Conservation (phyloP, 2,113 vertebrate species). For the Coryphaenoides rupestris region DNA sequence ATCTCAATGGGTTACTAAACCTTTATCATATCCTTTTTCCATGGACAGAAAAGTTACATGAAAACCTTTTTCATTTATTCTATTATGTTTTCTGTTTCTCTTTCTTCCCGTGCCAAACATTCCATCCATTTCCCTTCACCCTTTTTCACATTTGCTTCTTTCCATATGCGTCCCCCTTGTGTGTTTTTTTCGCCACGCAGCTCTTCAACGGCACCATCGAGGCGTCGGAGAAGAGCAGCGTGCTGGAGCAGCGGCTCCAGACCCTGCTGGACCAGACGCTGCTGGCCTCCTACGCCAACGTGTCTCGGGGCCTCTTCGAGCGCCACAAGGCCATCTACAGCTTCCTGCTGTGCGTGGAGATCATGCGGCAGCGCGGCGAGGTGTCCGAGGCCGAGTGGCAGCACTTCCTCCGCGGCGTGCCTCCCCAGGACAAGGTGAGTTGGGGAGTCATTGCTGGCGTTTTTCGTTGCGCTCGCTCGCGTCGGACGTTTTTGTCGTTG, state of each 20-base stretch:
- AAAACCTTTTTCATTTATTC: no score
- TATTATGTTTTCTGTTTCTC: no score
- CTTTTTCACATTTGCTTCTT: no score
- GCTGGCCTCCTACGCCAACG: conserved; percentile 62
- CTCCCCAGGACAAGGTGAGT: conserved; percentile 47
- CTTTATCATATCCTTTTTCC: no score
- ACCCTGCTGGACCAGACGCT: conserved; percentile 71
- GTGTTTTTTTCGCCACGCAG: conserved; percentile 42
- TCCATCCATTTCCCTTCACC: no score
- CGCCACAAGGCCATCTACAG: conserved; percentile 80
- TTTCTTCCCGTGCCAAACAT: no score
- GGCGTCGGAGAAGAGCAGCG: conserved; percentile 55
- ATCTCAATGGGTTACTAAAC: no score
- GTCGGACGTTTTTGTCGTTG: neutral
- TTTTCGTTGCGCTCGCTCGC: no score
- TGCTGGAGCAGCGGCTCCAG: conserved; percentile 68
- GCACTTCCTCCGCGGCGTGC: conserved; percentile 70
- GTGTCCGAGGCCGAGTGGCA: conserved; percentile 74
- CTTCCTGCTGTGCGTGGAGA: conserved; percentile 78
- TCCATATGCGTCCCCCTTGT: neutral
- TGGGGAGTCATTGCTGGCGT: neutral
- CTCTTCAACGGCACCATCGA: conserved; percentile 78
- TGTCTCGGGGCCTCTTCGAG: conserved; percentile 77
- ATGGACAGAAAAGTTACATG: no score
- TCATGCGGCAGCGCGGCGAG: conserved; percentile 66